Percentiles rank a stretch among this genome's conserved stretches.
Conservation (phyloP, 2,113 vertebrate genomes). For the Trematocara zebra region DNA sequence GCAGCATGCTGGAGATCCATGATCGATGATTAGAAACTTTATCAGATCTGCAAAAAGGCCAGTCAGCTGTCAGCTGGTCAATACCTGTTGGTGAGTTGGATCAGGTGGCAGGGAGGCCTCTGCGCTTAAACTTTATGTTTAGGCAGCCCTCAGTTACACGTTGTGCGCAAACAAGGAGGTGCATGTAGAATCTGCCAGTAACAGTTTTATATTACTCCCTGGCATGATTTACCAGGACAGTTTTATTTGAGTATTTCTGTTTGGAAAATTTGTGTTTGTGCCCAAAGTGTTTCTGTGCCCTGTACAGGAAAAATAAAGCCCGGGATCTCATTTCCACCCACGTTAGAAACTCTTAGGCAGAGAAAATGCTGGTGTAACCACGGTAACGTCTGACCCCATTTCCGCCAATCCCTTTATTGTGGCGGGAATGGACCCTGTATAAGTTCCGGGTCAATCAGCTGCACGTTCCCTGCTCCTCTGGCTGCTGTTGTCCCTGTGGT, state of each 20-base stretch:
- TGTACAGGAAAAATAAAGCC: neutral
- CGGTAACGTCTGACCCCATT: no score
- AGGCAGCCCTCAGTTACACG: neutral
- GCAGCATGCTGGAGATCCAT: neutral
- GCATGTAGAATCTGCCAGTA: neutral
- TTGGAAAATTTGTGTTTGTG: neutral
- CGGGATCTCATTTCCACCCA: neutral
- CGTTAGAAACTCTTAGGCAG: neutral
- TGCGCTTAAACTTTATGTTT: neutral
- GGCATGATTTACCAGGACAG: neutral
- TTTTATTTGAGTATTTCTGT: neutral
- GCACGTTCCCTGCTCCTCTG: no score
- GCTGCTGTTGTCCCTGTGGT: no score
- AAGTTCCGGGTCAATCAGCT: no score
- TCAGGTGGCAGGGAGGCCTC: neutral
- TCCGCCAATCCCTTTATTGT: no score
- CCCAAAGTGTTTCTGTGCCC: neutral
- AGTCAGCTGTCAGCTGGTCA: neutral
- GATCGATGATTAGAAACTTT: neutral
- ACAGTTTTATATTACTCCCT: neutral
- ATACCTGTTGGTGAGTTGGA: neutral
- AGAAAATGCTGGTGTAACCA: neutral
- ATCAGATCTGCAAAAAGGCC: neutral
- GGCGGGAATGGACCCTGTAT: no score
- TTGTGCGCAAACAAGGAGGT: neutral